phyloP scores from a whole-genome alignment of 2,113 vertebrate genomes.

The Megaceryle maxima region DNA sequence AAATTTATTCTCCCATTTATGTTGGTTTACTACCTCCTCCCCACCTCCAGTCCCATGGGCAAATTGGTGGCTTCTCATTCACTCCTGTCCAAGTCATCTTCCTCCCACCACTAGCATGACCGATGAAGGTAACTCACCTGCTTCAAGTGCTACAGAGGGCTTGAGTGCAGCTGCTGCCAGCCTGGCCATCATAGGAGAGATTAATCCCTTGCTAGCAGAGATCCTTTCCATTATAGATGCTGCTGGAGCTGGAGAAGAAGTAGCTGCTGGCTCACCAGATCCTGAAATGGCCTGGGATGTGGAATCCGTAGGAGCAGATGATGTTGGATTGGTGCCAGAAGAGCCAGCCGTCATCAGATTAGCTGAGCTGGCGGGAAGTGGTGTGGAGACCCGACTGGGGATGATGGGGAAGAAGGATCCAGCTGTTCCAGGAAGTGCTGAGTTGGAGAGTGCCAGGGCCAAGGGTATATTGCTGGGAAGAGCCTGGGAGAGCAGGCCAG shows the following conservation, averaged over 20 bases:
- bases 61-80: neutral
- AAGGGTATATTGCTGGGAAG: conserved; percentile 90
- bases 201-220: conserved; percentile 96
- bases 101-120: neutral
- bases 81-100: neutral
- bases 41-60: neutral
- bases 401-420: conserved; percentile 91
- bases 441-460: conserved; percentile 85
- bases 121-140: conserved; percentile 80
- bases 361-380: conserved; percentile 82
- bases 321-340: conserved; percentile 70
- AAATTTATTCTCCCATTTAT: neutral
- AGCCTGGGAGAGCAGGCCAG: conserved; percentile 88
- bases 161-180: conserved; percentile 96
- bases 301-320: conserved; percentile 75
- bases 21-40: neutral
- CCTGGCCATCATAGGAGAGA: conserved; percentile 98
- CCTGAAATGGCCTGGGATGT: conserved; percentile 80
- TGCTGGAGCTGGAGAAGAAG: conserved; percentile 80
- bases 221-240: conserved; percentile 97
- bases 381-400: conserved; percentile 81
- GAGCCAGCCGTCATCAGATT: conserved; percentile 80
- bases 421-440: conserved; percentile 81
- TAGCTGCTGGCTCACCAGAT: conserved; percentile 72
- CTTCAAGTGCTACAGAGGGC: conserved; percentile 82